Percentiles rank a stretch among this genome's conserved stretches.
Evolutionary conservation across 1,140 invertebrate genomes (phyloP).

Genomic region (Tetragnatha versicolor): DNA sequence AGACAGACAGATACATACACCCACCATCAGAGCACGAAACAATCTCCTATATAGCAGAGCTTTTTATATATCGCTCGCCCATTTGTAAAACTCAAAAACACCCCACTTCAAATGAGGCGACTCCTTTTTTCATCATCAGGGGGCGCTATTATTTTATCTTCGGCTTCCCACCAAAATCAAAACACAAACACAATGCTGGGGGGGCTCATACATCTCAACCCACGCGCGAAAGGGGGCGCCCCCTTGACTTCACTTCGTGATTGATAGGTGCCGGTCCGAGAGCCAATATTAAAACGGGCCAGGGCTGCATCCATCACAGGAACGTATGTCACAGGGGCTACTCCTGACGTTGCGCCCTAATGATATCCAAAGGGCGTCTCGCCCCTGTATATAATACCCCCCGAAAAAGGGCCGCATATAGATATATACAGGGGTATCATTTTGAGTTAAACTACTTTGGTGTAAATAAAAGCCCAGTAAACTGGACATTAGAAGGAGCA

Average conservation of each 20-base stretch:
- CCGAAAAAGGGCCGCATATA: slow-evolving; percentile 8
- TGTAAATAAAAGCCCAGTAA: slow-evolving; percentile 55
- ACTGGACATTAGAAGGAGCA: slow-evolving; percentile 53
- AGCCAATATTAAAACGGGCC: slow-evolving; percentile 48
- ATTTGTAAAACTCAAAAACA: neutral
- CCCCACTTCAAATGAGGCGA: slow-evolving; percentile 26
- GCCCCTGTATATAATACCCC: slow-evolving; percentile 27
- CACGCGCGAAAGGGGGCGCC: slow-evolving; percentile 22
- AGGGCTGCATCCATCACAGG: slow-evolving; percentile 45
- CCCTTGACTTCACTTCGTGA: slow-evolving; percentile 35
- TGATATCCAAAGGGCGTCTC: slow-evolving; percentile 51
- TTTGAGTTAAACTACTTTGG: slow-evolving; percentile 55
- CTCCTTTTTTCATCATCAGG: slow-evolving; percentile 33
- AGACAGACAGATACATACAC: slow-evolving; percentile 39
- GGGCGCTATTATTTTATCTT: too few species aligned
- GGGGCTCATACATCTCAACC: slow-evolving; percentile 38
- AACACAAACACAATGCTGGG: slow-evolving; percentile 54
- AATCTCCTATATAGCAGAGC: slow-evolving; percentile 5
- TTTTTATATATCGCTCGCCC: slow-evolving; percentile 40
- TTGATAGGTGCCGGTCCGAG: slow-evolving; percentile 37
- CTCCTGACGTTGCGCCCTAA: slow-evolving; percentile 7
- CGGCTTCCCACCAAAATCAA: slow-evolving; percentile 22
- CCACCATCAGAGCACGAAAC: neutral
- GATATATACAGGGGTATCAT: slow-evolving; percentile 46
- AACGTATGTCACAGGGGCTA: slow-evolving; percentile 12